These are phyloP conservation scores for Pterostichus madidus DNA, from an alignment of 2,888 invertebrate species.

Conservation along the genomic window DNA sequence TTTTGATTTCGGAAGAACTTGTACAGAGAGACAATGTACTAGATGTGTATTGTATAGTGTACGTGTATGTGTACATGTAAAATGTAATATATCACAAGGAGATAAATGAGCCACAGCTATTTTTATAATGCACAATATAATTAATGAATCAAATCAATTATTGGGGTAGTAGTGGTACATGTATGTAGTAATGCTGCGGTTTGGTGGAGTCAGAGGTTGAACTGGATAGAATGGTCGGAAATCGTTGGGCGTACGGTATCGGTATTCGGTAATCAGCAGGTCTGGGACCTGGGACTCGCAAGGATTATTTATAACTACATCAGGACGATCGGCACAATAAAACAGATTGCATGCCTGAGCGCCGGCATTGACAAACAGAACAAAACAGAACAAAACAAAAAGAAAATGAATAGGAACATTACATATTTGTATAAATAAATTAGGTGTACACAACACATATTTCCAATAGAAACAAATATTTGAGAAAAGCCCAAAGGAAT, in stretches of 20 bases:
- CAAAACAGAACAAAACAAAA: constrained; percentile 42
- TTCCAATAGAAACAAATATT: constrained; percentile 63
- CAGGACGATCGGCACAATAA: constrained; percentile 65
- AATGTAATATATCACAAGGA: constrained; percentile 51
- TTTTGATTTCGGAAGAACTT: neutral
- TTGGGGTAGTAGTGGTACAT: constrained; percentile 6
- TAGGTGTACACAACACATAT: constrained; percentile 66
- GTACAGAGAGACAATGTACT: neutral
- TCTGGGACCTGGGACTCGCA: constrained; percentile 27
- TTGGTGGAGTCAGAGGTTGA: constrained; percentile 31
- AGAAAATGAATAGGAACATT: constrained; percentile 66
- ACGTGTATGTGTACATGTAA: constrained; percentile 19
- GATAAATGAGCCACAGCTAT: constrained; percentile 38
- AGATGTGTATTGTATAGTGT: neutral
- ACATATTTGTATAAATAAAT: constrained; percentile 65
- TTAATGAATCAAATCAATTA: constrained; percentile 31
- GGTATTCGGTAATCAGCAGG: constrained; percentile 19
- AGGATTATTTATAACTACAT: constrained; percentile 38
- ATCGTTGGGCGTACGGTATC: constrained; percentile 9
- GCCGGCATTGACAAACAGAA: constrained; percentile 59
- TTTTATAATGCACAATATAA: constrained; percentile 27
- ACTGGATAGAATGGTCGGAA: constrained; percentile 10
- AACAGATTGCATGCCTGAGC: constrained; percentile 67
- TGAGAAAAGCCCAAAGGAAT: constrained; percentile 66
- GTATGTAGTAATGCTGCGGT: neutral